Percentiles rank a stretch among this genome's conserved stretches.
Conservation (phyloP, 2,797 vertebrate genomes). For the Urosaurus nigricauda region DNA sequence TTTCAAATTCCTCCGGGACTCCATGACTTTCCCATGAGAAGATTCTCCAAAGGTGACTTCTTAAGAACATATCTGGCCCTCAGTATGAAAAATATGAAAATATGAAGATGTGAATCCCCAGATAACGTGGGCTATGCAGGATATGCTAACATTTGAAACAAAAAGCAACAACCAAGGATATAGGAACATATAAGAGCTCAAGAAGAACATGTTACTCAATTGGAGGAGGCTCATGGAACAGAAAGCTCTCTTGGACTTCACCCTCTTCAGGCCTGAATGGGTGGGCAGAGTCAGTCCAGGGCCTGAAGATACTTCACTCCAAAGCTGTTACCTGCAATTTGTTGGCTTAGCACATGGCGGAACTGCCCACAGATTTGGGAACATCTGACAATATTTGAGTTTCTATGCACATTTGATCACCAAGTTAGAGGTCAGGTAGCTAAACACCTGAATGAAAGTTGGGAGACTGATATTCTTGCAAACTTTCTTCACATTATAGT, state of each 20-base stretch:
- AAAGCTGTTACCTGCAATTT: neutral
- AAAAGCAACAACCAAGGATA: neutral
- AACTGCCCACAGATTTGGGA: neutral
- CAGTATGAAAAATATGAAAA: no score
- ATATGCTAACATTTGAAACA: no score
- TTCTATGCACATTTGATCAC: neutral
- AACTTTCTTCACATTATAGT: neutral
- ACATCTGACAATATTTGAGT: neutral
- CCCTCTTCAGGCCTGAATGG: neutral
- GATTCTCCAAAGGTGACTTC: no score
- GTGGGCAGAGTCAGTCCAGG: neutral
- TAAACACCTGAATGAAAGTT: neutral
- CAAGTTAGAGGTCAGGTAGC: neutral
- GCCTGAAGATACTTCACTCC: neutral
- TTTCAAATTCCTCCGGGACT: no score
- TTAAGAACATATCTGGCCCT: no score
- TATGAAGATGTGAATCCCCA: no score
- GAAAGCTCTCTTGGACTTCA: neutral
- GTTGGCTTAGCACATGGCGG: neutral
- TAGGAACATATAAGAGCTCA: no score
- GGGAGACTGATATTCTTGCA: no score
- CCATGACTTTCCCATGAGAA: no score
- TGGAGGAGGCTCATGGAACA: neutral
- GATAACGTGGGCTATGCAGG: no score
- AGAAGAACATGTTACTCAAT: neutral